Evolutionary conservation across 2,888 invertebrate genomes (phyloP), one percentile per base, ranked within the genome.

Genomic region (Orthosia gothica): DNA sequence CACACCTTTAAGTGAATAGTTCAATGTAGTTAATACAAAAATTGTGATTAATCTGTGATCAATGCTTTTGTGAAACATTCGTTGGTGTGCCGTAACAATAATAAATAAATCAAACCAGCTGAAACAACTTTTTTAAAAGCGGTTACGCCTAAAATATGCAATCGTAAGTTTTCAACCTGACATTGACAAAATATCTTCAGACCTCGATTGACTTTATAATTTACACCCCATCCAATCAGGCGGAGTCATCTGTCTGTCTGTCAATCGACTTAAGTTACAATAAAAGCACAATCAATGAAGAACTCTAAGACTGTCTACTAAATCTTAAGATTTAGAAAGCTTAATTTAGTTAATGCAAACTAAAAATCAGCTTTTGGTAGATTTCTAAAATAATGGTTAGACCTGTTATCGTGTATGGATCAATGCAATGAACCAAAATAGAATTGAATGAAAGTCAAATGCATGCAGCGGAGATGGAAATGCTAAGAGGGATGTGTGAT

Each of bases 101-200:
- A n/a, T n/a, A n/a, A n/a, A n/a, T n/a, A n/a, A n/a, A n/a, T n/a
- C n/a, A n/a, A n/a, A 40, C 9, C 40, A 40, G 40, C 32, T 7
- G 32, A 32, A 32, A 40, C 7, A 55, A 20, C 0, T 20, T 20
- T 12, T 11, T 50, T 3, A 32, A 13, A 49, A 40, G 40, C 55
- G 9, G 15, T 32, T 15, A n/a, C 58, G n/a, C 15, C 20, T 18
- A 45, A 47, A 76, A 59, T 67, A 55, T n/a, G 0, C 3, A 0
- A 0, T n/a, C 76, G 40, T 79, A 58, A 73, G 72, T 83, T 86
- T 81, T 1, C 70, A 68, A 58, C 1, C 11, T 84, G 86, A 88
- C 85, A 86, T 58, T 86, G 89, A 89, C 76, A 83, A 86, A 89
- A 89, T 83, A 80, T 77, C 73, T 61, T 15, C 9, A 61, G 20